phyloP scores from a whole-genome alignment of 2,888 invertebrate genomes.

The Spicauda simplicius region DNA sequence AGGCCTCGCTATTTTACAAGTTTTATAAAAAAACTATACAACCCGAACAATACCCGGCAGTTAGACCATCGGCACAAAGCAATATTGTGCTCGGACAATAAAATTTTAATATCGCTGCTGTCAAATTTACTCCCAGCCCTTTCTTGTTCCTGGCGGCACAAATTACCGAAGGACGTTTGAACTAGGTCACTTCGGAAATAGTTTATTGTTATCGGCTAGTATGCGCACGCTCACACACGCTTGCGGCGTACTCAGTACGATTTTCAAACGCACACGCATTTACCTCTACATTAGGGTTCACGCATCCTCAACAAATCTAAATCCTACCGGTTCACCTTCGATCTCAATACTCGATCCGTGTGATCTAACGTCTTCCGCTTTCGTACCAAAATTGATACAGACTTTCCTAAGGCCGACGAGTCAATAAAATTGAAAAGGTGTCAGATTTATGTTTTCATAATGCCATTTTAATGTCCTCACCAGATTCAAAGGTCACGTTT shows the following conservation, averaged over 20 bases:
- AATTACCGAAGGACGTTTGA: constrained; percentile 83
- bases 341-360: constrained; percentile 58
- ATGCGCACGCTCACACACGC: constrained; percentile 69
- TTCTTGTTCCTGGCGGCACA: constrained; percentile 83
- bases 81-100: constrained; percentile 62
- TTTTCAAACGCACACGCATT: constrained; percentile 73
- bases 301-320: constrained; percentile 68
- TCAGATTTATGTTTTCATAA: constrained; percentile 69
- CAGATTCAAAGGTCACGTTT: constrained; percentile 69
- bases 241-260: constrained; percentile 49
- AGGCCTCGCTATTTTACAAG: constrained; percentile 52
- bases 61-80: constrained; percentile 57
- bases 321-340: constrained; percentile 73
- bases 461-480: constrained; percentile 65
- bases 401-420: constrained; percentile 77
- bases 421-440: constrained; percentile 76
- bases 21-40: constrained; percentile 43
- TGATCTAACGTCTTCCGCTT: constrained; percentile 72
- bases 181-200: constrained; percentile 85
- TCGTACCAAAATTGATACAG: constrained; percentile 60
- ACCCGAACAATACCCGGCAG: constrained; percentile 56
- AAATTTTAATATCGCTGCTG: constrained; percentile 63
- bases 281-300: constrained; percentile 65
- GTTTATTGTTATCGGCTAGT: constrained; percentile 84
- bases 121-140: constrained; percentile 76